Evolutionary conservation across 2,888 invertebrate species (phyloP).

Genomic region (Barypeithes pellucidus): DNA sequence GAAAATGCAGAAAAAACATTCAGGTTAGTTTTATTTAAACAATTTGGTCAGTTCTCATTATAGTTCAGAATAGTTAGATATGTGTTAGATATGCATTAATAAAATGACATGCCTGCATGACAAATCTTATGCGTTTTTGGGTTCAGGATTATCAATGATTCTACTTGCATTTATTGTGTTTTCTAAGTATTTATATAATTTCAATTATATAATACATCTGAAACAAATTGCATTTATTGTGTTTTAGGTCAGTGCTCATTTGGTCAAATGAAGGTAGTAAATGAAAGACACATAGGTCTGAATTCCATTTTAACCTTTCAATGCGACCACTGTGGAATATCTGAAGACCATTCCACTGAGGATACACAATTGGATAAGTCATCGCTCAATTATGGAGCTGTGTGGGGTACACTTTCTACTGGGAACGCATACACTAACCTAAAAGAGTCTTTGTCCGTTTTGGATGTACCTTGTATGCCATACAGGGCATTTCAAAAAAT

Average conservation of each 20-base stretch:
- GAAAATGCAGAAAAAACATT: constrained; percentile 5
- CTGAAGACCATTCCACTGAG: background rate
- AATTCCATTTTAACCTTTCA: background rate
- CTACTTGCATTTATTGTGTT: too few relatives aligned
- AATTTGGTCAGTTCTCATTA: background rate
- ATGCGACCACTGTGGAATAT: background rate
- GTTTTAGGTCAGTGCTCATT: background rate
- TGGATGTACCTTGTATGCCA: background rate
- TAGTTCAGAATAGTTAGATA: background rate
- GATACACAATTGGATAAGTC: background rate
- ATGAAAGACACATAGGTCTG: background rate
- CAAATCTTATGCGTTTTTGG: too few relatives aligned
- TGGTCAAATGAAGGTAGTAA: background rate
- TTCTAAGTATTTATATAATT: too few relatives aligned
- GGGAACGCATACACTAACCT: background rate
- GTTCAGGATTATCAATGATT: too few relatives aligned
- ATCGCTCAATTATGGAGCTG: background rate
- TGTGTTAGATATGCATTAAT: too few relatives aligned
- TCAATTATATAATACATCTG: too few relatives aligned
- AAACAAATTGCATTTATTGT: background rate
- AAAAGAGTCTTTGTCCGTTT: background rate
- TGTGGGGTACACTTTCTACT: background rate
- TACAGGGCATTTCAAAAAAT: background rate
- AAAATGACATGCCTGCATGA: too few relatives aligned
- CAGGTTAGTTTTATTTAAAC: background rate